Percentiles rank a stretch among this genome's conserved stretches.
These are phyloP conservation scores for Brotula barbata DNA, from an alignment of 2,797 vertebrate genomes.

Conservation along the genomic window DNA sequence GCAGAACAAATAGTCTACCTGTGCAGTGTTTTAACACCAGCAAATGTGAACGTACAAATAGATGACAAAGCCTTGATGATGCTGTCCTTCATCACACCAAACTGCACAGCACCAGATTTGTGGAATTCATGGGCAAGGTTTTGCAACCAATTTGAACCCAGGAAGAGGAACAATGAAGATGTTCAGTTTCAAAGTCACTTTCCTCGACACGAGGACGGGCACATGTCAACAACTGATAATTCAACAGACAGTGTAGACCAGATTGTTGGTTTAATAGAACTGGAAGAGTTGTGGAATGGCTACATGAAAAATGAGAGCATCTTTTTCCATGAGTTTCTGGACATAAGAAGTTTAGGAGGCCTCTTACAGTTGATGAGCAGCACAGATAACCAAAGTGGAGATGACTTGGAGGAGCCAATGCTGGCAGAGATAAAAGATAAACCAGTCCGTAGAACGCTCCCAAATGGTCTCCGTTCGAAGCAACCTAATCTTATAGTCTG, in stretches of 20 bases:
- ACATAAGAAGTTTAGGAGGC: slow-evolving; percentile 79
- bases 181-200: slow-evolving; percentile 63
- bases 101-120: slow-evolving; percentile 72
- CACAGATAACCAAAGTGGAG: slow-evolving; percentile 45
- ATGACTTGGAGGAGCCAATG: slow-evolving; percentile 11
- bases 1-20: slow-evolving; percentile 88
- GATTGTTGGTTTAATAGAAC: slow-evolving; percentile 33
- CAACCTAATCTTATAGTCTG: slow-evolving; percentile 87
- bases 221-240: not conserved
- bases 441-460: slow-evolving; percentile 71
- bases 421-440: slow-evolving; percentile 15
- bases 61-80: slow-evolving; percentile 80
- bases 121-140: slow-evolving; percentile 15
- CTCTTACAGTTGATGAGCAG: slow-evolving; percentile 75
- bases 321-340: slow-evolving; percentile 77
- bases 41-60: slow-evolving; percentile 34
- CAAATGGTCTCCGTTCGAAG: slow-evolving; percentile 73
- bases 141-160: slow-evolving; percentile 39
- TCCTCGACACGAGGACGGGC: slow-evolving; percentile 30
- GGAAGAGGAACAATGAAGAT: slow-evolving; percentile 38
- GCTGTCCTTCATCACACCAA: slow-evolving; percentile 84
- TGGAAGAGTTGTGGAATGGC: slow-evolving; percentile 77
- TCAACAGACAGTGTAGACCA: slow-evolving; percentile 20
- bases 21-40: slow-evolving; percentile 73
- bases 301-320: slow-evolving; percentile 72